Evolutionary conservation across 2,888 invertebrate species (phyloP).

Genomic region (Steromphala cineraria): DNA sequence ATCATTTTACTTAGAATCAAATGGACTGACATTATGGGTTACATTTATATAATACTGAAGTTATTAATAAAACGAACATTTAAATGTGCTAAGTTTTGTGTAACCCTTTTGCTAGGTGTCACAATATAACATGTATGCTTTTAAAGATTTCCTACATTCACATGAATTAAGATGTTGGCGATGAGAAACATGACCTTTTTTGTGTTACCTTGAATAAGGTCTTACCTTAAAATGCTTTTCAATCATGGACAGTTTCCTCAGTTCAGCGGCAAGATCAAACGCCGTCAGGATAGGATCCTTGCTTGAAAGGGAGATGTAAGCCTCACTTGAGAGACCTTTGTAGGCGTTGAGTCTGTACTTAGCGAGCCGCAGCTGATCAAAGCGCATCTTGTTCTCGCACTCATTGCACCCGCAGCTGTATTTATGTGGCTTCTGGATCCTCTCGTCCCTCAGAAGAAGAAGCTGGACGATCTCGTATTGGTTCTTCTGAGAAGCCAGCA

Average conservation of each 20-base stretch:
- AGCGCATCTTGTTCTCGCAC: slow-evolving; percentile 65
- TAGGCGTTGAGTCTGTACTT: slow-evolving; percentile 72
- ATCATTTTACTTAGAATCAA: no score
- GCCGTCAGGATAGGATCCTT: slow-evolving; percentile 73
- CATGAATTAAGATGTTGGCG: no score
- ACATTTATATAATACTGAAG: no score
- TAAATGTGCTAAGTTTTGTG: no score
- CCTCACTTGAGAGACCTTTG: slow-evolving; percentile 70
- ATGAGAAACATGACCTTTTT: no score
- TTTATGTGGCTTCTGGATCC: slow-evolving; percentile 72
- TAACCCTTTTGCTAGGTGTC: no score
- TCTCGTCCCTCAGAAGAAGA: slow-evolving; percentile 67
- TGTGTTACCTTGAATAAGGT: no score
- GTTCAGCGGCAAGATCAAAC: slow-evolving; percentile 68
- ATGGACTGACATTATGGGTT: no score
- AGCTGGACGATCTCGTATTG: slow-evolving; percentile 72
- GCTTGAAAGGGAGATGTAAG: slow-evolving; percentile 72
- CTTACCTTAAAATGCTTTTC: slow-evolving; percentile 74
- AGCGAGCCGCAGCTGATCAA: slow-evolving; percentile 72
- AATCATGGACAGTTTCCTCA: slow-evolving; percentile 63
- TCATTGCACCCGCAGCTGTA: slow-evolving; percentile 69
- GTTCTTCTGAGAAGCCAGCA: slow-evolving; percentile 71
- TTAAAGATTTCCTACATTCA: no score
- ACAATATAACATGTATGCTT: no score
- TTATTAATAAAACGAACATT: no score